Percentiles rank a stretch among this genome's conserved stretches.
phyloP scores from a whole-genome alignment of 2,113 vertebrate genomes.

The Alectura lathami region DNA sequence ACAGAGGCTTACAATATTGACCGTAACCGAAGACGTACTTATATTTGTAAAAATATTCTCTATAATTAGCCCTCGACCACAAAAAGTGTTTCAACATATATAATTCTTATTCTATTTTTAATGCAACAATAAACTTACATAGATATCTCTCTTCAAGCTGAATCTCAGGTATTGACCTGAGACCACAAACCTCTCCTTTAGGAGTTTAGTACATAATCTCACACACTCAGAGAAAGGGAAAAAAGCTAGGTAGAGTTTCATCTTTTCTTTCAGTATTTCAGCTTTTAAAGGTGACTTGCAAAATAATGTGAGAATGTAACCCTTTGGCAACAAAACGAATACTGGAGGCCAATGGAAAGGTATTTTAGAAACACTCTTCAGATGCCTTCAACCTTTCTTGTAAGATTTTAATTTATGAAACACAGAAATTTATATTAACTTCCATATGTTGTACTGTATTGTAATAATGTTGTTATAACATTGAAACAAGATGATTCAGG shows the following conservation, averaged over 20 bases:
- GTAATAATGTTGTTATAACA: not conserved
- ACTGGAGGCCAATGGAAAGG: not conserved
- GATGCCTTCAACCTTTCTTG: not conserved
- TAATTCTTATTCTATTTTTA: not conserved
- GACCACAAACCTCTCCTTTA: not conserved
- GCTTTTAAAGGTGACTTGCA: not conserved
- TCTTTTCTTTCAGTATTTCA: not conserved
- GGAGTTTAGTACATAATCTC: not conserved
- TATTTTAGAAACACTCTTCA: not conserved
- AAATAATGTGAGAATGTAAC: not conserved
- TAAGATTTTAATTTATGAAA: not conserved
- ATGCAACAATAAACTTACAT: not conserved
- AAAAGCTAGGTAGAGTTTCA: not conserved
- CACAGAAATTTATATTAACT: not conserved
- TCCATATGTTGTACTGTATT: not conserved
- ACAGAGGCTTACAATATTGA: not conserved
- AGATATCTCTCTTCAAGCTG: not conserved
- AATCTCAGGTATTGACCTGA: not conserved
- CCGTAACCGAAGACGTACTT: slow-evolving; percentile 5
- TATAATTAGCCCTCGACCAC: not conserved
- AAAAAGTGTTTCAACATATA: not conserved
- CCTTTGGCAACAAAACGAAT: not conserved
- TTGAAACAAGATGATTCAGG: not conserved
- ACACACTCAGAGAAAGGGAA: not conserved
- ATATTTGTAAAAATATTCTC: not conserved